Evolutionary conservation across 2,113 vertebrate species (phyloP), one percentile per base, ranked within the genome.

Genomic region (Apodemus speciosus): DNA sequence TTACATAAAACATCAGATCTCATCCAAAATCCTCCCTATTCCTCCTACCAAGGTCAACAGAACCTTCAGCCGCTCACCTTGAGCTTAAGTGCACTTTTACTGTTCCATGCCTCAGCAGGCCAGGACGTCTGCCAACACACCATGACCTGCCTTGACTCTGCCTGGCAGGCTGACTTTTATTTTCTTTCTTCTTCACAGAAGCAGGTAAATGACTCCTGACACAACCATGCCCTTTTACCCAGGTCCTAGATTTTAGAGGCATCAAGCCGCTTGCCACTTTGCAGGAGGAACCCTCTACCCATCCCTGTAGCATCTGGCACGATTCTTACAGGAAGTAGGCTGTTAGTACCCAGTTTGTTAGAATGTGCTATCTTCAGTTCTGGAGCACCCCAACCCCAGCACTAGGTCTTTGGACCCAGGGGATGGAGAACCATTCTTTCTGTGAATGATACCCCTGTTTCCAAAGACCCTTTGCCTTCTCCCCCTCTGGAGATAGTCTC

Each of bases 291-390:
- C 85, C 86, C 72, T 92, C 84, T 88, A 62, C 62, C 46, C 32
- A 87, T 87, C 69, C 35, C 72, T 94, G 9, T 13, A 66, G 66
- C 58, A 23, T 85, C 84, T 89, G 84, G 88, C 62, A 85, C 30
- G 77, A 38, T 93, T 92, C 58, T 88, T 94, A 80, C 27, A 51
- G 88, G 68, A 27, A 75, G 85, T 91, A 60, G 85, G 72, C 95
- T 96, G 87, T 86, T n/a, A 5, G 90, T 93, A 75, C 91, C 86
- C 95, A 68, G 68, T 85, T 46, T 38, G 86, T 89, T 91, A 83
- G 91, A 95, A 93, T 95, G 93, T 96, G 58, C 66, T 72, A 0
- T 87, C 71, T 93, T 40, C 13, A 20, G 56, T 27, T 56, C 46
- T 73, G 84, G 73, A 93, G 79, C 58, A 60, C 58, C 21, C 58